Evolutionary conservation across 2,797 vertebrate genomes (phyloP), one percentile per base, ranked within the genome.

Genomic region (Malurus leucopterus): DNA sequence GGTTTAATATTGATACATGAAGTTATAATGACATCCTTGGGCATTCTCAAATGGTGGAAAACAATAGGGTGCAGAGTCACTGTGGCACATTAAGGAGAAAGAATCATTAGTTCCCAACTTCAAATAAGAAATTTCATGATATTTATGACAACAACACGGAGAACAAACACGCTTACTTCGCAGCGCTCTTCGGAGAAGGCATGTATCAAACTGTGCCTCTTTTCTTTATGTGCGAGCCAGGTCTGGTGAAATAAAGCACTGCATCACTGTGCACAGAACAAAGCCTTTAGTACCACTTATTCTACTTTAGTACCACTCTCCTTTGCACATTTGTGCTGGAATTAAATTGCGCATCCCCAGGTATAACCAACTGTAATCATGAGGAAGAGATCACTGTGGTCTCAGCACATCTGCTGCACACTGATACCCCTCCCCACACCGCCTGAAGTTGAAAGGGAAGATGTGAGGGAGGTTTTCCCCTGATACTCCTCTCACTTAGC

Each of bases 1-100:
- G 97, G 96, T 97, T 98, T 97, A 95, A 95, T 97, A 97, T 97
- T 97, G 97, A 97, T 98, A 97, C 93, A 82, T 90, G 94, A 96
- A 96, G 96, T 96, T 97, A 95, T 96, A 97, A 97, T 97, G 97
- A 96, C 95, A 97, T 97, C 96, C 96, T 95, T 83, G 40, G 96
- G 96, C 97, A 88, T 96, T 96, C 96, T 96, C 94, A 96, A 96
- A 96, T 84, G 92, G 95, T 68, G 24, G 95, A 91, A 96, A 97
- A 97, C 97, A 97, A 97, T 96, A 92, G 96, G 95, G 92, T 96
- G 94, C 93, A 86, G 91, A 95, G 93, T 94, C 75, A 91, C 92
- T 91, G 95, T 72, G 93, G 91, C 93, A 95, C 92, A 96, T 96
- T 96, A 96, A 95, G 94, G 74, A 92, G 92, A 93, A 93, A 95